phyloP scores from a whole-genome alignment of 2,888 invertebrate species.

The Notodonta dromedarius region DNA sequence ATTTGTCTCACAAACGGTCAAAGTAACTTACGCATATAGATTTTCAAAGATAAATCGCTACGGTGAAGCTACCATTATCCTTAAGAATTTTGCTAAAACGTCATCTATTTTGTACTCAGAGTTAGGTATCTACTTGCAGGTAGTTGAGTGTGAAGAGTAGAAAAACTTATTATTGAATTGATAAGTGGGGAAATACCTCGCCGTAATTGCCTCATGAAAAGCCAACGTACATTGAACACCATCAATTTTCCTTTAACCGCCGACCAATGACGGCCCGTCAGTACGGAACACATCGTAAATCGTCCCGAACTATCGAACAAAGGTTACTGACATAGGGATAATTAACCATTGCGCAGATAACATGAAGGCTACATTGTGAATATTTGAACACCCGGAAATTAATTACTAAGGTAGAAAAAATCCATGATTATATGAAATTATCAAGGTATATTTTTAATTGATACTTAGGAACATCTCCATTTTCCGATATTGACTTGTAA shows the following conservation, averaged over 20 bases:
- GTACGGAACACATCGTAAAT: conserved; percentile 9
- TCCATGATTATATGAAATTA: too few species aligned
- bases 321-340: conserved; percentile 9
- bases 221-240: conserved; percentile 33
- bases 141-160: neutral
- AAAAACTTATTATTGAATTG: conserved; percentile 22
- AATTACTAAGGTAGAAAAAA: too few species aligned
- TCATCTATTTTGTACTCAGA: neutral
- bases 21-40: too few species aligned
- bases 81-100: too few species aligned
- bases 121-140: neutral
- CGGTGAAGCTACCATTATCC: too few species aligned
- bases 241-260: conserved; percentile 44
- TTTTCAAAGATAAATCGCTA: too few species aligned
- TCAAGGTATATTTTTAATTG: too few species aligned
- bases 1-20: too few species aligned
- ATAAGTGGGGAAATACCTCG: conserved; percentile 18
- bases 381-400: neutral
- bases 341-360: neutral
- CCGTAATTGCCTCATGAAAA: conserved; percentile 13
- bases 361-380: conserved; percentile 2
- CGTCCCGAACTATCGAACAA: conserved; percentile 8
- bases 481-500: too few species aligned
- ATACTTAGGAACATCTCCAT: too few species aligned
- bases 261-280: conserved; percentile 35